Conservation (phyloP, 23 tunicate species). For the Styela clava region DNA sequence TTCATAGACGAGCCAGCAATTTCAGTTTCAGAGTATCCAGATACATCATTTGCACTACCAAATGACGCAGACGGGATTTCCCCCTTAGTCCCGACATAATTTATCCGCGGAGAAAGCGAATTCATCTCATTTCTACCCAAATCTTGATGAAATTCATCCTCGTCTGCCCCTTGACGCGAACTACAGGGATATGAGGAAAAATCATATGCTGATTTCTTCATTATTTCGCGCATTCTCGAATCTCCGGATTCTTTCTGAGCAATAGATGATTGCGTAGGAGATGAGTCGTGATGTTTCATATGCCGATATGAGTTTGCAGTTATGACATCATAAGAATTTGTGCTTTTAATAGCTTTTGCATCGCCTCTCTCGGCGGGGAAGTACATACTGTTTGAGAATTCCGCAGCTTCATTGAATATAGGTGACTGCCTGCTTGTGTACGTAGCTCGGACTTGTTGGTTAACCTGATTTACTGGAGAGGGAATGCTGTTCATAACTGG, state of each 20-base stretch:
- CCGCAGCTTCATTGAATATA: not conserved
- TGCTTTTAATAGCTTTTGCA: not conserved
- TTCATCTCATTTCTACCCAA: not conserved
- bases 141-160: not conserved
- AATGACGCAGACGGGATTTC: not conserved
- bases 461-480: not conserved
- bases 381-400: not conserved
- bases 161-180: too few relatives aligned
- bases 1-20: not conserved
- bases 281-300: not conserved
- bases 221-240: not conserved
- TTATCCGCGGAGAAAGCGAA: not conserved
- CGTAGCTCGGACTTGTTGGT: not conserved
- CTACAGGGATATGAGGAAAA: not conserved
- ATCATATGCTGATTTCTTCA: not conserved
- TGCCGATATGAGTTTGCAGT: not conserved
- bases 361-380: not conserved
- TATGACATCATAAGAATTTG: not conserved
- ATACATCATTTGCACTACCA: not conserved
- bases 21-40: not conserved
- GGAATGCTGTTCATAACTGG: not conserved
- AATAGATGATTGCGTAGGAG: not conserved
- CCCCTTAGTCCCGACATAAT: not conserved
- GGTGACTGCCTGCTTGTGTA: not conserved
- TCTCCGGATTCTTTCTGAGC: not conserved